These are phyloP conservation scores for Oreochromis tanganicae DNA, from an alignment of 2,113 vertebrate species.

Conservation along the genomic window DNA sequence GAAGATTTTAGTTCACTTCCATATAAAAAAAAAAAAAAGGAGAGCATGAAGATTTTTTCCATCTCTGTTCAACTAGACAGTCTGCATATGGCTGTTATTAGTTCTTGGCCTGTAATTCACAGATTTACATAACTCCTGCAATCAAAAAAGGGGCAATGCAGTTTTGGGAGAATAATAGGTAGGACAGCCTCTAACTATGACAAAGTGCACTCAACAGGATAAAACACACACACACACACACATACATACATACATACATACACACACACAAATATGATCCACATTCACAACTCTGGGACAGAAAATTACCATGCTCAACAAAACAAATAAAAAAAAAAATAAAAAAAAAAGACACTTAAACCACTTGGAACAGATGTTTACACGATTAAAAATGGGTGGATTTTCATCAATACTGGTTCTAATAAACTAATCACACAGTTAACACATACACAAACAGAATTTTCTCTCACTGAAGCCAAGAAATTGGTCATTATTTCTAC, in stretches of 20 bases:
- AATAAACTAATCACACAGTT: slow-evolving; percentile 27
- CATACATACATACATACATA: background rate
- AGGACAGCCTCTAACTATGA: slow-evolving; percentile 34
- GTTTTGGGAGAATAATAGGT: background rate
- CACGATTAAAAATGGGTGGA: background rate
- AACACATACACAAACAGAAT: background rate
- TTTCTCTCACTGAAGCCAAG: background rate
- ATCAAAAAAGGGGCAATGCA: background rate
- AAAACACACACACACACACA: background rate
- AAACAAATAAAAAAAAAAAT: background rate
- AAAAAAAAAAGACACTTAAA: background rate
- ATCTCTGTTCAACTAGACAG: background rate
- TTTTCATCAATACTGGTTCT: background rate
- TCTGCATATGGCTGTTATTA: slow-evolving; percentile 20
- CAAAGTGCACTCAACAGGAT: slow-evolving; percentile 59
- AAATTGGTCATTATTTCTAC: background rate
- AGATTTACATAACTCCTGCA: background rate
- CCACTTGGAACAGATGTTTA: background rate
- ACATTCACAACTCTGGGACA: slow-evolving; percentile 38
- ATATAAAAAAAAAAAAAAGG: slow-evolving; percentile 13
- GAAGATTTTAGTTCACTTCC: slow-evolving; percentile 33
- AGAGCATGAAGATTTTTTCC: background rate
- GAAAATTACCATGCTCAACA: background rate
- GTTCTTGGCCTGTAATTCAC: slow-evolving; percentile 7
- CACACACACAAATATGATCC: background rate